Base-by-base conservation (phyloP, 1,140 invertebrate species). In the Pararge aegeria region DNA sequence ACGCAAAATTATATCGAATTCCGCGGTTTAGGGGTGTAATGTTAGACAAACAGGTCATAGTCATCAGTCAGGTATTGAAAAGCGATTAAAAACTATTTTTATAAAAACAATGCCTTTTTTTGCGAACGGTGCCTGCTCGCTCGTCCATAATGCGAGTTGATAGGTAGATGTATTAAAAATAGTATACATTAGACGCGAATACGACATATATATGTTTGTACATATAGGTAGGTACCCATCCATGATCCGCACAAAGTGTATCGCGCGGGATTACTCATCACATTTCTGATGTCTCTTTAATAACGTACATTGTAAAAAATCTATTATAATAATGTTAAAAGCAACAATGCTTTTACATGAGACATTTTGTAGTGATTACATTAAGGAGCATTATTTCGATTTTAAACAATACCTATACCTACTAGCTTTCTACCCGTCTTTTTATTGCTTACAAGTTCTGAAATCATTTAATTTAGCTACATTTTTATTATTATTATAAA, bases 91-190 rank as follows among this genome's bases (percentile, higher is more conserved):
- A n/a, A n/a, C n/a, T n/a, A n/a, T n/a, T n/a, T n/a, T n/a, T n/a
- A n/a, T n/a, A n/a, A n/a, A n/a, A n/a, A n/a, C n/a, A n/a, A n/a
- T n/a, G n/a, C n/a, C 34, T 37, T 49, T 55, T 68, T 83, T 59
- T 84, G 83, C 66, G n/a, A 24, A 62, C 76, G 10, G 42, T 89
- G 73, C 77, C 37, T 71, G 70, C 77, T 82, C 80, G 72, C 75
- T 81, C 80, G 83, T 89, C 86, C 81, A 89, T 89, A 89, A 89
- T 82, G 76, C 76, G 83, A 89, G 83, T 86, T 89, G 86, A 89
- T 89, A 89, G 83, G 86, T 89, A 85, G 83, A 89, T 87, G 83
- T 89, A 89, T 89, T 89, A 89, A 89, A 86, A 89, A 87, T 87
- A 89, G 81, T 87, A 86, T 87, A 89, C 83, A 86, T 87, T 87